Evolutionary conservation across 2,888 invertebrate species (phyloP).

Genomic region (Rhabditoides inermis): DNA sequence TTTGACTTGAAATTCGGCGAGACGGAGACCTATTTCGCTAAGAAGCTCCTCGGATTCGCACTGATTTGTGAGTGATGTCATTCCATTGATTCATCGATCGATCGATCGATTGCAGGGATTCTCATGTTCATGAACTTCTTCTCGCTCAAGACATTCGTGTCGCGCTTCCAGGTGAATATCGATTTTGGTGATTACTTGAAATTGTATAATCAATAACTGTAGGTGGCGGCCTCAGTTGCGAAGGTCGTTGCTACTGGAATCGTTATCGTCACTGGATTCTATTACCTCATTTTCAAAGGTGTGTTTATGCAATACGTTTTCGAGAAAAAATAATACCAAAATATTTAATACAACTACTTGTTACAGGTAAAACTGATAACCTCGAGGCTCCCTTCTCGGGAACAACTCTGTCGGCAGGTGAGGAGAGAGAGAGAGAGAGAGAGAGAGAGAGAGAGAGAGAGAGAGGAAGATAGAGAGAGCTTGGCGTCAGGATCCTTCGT

Average conservation of each 20-base stretch:
- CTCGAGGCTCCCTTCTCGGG: conserved; percentile 22
- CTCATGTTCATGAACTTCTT: conserved; percentile 49
- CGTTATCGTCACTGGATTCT: conserved; percentile 40
- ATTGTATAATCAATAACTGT: too few species aligned
- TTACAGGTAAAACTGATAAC: conserved; percentile 10
- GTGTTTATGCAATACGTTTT: not conserved
- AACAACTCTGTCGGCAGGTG: conserved; percentile 29
- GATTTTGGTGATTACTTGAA: too few species aligned
- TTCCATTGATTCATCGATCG: too few species aligned
- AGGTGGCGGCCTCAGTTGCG: conserved; percentile 42
- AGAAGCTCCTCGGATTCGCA: conserved; percentile 36
- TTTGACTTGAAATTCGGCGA: too few species aligned
- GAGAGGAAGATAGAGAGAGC: not conserved
- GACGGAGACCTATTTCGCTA: conserved; percentile 12
- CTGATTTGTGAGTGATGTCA: conserved; percentile 24
- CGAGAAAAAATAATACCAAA: not conserved
- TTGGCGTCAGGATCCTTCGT: conserved; percentile 27
- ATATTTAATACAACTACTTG: not conserved
- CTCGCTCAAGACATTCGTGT: conserved; percentile 43
- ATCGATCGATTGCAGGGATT: conserved; percentile 31
- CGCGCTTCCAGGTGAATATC: conserved; percentile 43
- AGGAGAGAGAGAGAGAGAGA: not conserved
- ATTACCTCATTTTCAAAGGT: conserved; percentile 33
- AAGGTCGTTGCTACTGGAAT: conserved; percentile 39
- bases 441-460: not conserved